Conservation (phyloP, 2,113 vertebrate species). For the Xiphorhynchus elegans region DNA sequence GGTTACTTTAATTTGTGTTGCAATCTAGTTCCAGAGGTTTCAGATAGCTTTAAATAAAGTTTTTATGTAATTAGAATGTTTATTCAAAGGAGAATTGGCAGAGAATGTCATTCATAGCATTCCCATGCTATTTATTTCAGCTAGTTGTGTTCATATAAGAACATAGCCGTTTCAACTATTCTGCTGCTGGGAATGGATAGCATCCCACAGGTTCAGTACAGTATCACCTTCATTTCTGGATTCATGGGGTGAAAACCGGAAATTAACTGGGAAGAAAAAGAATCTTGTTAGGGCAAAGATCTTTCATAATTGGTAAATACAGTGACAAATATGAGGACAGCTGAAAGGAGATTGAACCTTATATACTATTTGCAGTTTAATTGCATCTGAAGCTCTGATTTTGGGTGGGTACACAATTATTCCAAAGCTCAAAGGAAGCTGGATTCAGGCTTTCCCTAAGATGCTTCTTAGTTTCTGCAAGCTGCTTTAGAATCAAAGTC, state of each 20-base stretch:
- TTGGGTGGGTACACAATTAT: neutral
- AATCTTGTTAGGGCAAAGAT: neutral
- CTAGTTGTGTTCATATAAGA: neutral
- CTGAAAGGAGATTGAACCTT: neutral
- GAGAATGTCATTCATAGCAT: neutral
- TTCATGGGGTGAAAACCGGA: neutral
- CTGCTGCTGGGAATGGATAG: neutral
- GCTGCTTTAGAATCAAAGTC: neutral
- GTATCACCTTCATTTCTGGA: neutral
- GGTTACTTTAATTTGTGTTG: neutral
- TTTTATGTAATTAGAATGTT: neutral
- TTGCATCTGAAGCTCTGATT: neutral
- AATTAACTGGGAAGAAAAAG: neutral
- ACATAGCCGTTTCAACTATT: neutral
- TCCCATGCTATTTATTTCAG: slow-evolving; percentile 3
- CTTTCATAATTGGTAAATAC: neutral
- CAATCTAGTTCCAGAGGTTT: neutral
- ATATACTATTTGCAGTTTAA: neutral
- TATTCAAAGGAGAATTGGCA: neutral
- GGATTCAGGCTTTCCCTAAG: neutral
- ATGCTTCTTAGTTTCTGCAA: neutral
- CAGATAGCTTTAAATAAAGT: neutral
- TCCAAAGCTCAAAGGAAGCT: neutral
- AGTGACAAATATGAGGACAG: neutral
- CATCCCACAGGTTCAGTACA: neutral